Base-by-base conservation (phyloP, 2,113 vertebrate genomes). In the Notothenia coriiceps region DNA sequence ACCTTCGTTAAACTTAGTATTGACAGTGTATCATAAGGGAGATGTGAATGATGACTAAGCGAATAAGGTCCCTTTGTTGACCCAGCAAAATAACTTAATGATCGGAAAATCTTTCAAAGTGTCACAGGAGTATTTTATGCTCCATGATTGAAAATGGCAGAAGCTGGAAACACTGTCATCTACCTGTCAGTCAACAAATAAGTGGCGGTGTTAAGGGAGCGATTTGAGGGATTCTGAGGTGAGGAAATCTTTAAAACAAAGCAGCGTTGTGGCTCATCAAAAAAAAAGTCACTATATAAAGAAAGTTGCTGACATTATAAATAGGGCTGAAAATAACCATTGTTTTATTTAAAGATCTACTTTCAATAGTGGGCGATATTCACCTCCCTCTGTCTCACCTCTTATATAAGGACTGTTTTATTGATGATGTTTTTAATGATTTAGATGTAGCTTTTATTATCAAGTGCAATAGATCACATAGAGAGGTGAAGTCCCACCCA, bases 181-280 rank as follows among this genome's bases (percentile, higher is more conserved):
- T 20, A 52, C 75, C 79, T 81, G 77, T 44, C 82, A 77, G 29
- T 77, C 72, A 70, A 3, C 54, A 17, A 66, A 61, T 86, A 86
- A 89, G 79, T 86, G 77, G 70, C 33, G 46, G 54, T 74, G 80
- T 86, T 77, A 61, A 61, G 33, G 29, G 62, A 74, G 67, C 2
- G 6, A 66, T 64, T 6, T 76, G 70, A 76, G 51, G 49, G 64
- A 62, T 74, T 47, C 71, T 40, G 57, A 51, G 70, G 73, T 20
- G n/a, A n/a, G 6, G 46, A 14, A 33, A 52, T 60, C 69, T 49
- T 77, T 79, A 61, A 84, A 84, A 79, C 74, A 84, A 79, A 83
- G 56, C 49, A 60, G 70, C 44, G 63, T 20, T 40, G 57, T 44
- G 14, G 29, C 65, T 77, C 35, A 49, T 67, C 62, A 59, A 50